A percentile compares a stretch with the other conserved stretches of the same genome.
These are phyloP conservation scores for Burhinus bistriatus DNA, from an alignment of 2,113 vertebrate genomes.

Conservation along the genomic window DNA sequence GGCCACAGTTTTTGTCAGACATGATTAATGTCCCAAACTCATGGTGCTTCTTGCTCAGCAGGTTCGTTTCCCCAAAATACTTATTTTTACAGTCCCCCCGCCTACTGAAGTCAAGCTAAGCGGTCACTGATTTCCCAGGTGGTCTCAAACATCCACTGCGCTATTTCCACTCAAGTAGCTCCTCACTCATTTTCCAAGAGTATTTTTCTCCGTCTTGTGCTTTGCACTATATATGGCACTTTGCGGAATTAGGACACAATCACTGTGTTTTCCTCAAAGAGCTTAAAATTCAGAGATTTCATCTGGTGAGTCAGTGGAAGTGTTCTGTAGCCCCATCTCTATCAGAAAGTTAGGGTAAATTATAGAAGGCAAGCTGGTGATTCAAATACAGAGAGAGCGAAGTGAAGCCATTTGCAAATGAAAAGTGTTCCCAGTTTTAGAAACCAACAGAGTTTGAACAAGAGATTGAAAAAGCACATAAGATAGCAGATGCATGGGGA, in stretches of 20 bases:
- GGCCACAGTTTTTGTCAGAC: background rate
- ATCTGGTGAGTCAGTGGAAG: slow-evolving; percentile 17
- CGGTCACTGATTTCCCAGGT: slow-evolving; percentile 17
- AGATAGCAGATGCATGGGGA: background rate
- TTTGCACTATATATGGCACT: background rate
- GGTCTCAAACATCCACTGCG: background rate
- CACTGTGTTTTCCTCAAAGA: background rate
- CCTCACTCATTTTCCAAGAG: background rate
- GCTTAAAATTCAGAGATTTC: background rate
- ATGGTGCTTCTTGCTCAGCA: background rate
- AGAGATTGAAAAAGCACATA: background rate
- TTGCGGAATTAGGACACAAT: background rate
- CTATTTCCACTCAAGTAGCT: slow-evolving; percentile 3
- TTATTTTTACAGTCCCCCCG: background rate
- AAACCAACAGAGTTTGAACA: background rate
- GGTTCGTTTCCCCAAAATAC: background rate
- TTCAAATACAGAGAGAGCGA: background rate
- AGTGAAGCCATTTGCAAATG: slow-evolving; percentile 28
- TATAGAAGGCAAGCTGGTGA: background rate
- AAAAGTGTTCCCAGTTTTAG: slow-evolving; percentile 43
- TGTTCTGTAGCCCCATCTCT: background rate
- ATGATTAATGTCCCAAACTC: slow-evolving; percentile 13
- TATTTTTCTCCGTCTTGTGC: background rate
- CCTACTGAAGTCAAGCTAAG: slow-evolving; percentile 21
- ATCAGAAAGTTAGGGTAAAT: background rate